phyloP scores from a whole-genome alignment of 2,888 invertebrate species.

The Heliconius aoede region DNA sequence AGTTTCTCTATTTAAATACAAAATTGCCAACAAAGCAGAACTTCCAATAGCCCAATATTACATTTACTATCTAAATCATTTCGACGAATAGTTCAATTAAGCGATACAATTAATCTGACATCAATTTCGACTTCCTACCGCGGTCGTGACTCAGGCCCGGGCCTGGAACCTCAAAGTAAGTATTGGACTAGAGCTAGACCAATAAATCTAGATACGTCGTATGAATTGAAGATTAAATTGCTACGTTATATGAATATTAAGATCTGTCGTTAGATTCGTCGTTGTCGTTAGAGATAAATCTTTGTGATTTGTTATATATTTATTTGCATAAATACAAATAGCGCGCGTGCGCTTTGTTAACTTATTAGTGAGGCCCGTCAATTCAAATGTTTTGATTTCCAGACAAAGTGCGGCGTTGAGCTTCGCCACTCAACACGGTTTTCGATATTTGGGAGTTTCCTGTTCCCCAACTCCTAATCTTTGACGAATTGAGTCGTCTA shows the following conservation, averaged over 20 bases:
- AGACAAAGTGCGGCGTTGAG: background rate
- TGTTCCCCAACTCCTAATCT: too few species aligned
- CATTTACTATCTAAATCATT: conserved; percentile 36
- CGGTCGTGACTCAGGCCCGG: conserved; percentile 51
- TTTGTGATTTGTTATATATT: conserved; percentile 25
- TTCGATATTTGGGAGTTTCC: background rate
- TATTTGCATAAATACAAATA: background rate
- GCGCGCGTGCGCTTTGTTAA: background rate
- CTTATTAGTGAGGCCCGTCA: background rate
- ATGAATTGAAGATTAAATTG: conserved; percentile 37
- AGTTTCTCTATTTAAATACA: too few species aligned
- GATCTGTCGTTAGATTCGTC: conserved; percentile 21
- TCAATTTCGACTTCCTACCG: conserved; percentile 49
- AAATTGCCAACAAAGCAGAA: background rate
- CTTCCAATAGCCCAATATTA: background rate
- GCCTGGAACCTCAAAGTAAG: conserved; percentile 54
- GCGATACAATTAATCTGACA: conserved; percentile 49
- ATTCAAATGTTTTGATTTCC: background rate
- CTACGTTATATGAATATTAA: conserved; percentile 37
- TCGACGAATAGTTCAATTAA: conserved; percentile 40
- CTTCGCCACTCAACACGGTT: background rate
- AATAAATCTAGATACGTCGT: conserved; percentile 53
- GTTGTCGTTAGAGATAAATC: conserved; percentile 15
- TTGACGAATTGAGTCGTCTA: too few species aligned
- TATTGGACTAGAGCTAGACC: conserved; percentile 50